phyloP scores from a whole-genome alignment of 1,140 invertebrate genomes.

The Belonocnema kinseyi region DNA sequence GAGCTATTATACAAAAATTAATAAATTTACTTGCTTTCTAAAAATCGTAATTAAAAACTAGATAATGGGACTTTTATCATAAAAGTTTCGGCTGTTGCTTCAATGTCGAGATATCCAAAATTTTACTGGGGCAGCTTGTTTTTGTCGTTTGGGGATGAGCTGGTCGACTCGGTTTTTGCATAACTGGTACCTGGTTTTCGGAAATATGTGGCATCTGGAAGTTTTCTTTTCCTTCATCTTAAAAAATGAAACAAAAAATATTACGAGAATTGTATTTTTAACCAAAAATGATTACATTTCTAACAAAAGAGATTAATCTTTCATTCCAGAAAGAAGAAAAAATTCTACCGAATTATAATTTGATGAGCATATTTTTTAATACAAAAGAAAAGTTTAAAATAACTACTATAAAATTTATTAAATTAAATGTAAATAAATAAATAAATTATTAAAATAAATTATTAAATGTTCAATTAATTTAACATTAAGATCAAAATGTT shows the following conservation, averaged over 20 bases:
- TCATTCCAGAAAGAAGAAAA: too few relatives aligned
- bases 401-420: too few relatives aligned
- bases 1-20: slow-evolving; percentile 2
- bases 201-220: slow-evolving; percentile 35
- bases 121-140: slow-evolving; percentile 74
- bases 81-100: slow-evolving; percentile 81
- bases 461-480: too few relatives aligned
- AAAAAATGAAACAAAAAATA: slow-evolving; percentile 29
- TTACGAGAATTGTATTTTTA: background rate
- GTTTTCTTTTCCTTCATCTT: slow-evolving; percentile 41
- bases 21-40: background rate
- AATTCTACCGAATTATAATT: too few relatives aligned
- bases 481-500: too few relatives aligned
- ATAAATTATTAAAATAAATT: too few relatives aligned
- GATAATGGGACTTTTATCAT: slow-evolving; percentile 57
- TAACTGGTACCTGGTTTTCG: slow-evolving; percentile 25
- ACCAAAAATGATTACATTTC: background rate
- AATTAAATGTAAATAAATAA: too few relatives aligned
- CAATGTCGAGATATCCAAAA: slow-evolving; percentile 80
- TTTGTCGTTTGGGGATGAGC: slow-evolving; percentile 55
- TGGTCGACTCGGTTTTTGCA: slow-evolving; percentile 32
- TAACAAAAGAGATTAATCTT: background rate
- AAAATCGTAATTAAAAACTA: background rate
- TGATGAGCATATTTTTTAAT: too few relatives aligned
- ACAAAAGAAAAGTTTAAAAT: too few relatives aligned